Percentiles rank a stretch among this genome's conserved stretches.
Evolutionary conservation across 2,113 vertebrate species (phyloP).

Genomic region (Alaudala cheleensis): DNA sequence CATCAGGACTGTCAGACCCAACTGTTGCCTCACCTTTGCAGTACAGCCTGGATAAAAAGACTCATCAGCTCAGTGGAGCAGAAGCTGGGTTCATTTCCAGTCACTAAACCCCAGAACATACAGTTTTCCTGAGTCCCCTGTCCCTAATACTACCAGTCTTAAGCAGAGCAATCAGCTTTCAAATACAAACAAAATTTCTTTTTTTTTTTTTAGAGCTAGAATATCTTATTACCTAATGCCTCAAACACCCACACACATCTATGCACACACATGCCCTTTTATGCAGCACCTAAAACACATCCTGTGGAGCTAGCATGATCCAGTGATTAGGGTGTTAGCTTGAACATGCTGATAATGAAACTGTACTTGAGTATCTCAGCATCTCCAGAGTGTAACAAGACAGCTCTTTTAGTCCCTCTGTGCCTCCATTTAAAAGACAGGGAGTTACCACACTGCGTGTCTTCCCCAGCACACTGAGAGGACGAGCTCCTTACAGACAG

Average conservation of each 20-base stretch:
- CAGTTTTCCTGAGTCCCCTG: background rate
- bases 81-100: background rate
- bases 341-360: background rate
- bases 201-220: background rate
- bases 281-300: background rate
- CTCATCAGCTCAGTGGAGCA: background rate
- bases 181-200: background rate
- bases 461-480: background rate
- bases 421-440: background rate
- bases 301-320: background rate
- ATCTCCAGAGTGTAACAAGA: background rate
- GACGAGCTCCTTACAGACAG: background rate
- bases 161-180: background rate
- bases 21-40: background rate
- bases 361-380: background rate
- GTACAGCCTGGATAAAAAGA: background rate
- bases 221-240: background rate
- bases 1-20: background rate
- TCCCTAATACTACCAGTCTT: background rate
- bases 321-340: background rate
- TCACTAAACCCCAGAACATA: background rate
- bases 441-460: background rate
- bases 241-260: background rate
- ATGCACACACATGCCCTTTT: rapidly evolving
- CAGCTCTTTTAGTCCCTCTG: background rate